These are phyloP conservation scores for Tamias sibiricus DNA, from an alignment of 2,113 vertebrate genomes.

Conservation along the genomic window DNA sequence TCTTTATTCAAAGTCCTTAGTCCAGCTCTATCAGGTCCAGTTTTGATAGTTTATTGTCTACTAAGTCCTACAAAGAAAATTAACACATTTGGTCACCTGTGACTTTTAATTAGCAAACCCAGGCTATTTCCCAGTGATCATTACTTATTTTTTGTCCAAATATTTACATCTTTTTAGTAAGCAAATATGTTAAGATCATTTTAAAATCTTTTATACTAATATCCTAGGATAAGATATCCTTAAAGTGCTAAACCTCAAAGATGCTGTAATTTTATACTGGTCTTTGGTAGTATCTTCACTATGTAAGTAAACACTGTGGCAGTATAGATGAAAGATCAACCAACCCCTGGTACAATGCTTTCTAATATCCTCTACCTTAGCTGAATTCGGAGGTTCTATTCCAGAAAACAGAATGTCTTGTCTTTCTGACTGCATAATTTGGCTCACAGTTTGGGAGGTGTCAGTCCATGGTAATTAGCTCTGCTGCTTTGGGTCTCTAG, in stretches of 20 bases:
- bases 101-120: background rate
- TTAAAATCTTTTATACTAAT: constrained; percentile 6
- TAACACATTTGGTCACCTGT: background rate
- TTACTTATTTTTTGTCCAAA: background rate
- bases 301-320: background rate
- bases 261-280: background rate
- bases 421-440: background rate
- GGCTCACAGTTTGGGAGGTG: background rate
- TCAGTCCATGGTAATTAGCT: background rate
- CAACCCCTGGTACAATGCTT: background rate
- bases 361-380: background rate
- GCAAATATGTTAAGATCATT: background rate
- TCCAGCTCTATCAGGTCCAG: background rate
- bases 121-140: background rate
- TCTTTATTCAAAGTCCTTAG: background rate
- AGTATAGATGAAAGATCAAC: background rate
- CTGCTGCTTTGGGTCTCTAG: background rate
- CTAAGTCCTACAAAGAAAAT: background rate
- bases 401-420: background rate
- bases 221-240: background rate
- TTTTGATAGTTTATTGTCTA: background rate
- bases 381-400: background rate
- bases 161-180: constrained; percentile 29
- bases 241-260: background rate
- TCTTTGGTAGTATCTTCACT: background rate